Evolutionary conservation across 2,797 vertebrate species (phyloP).

Genomic region (Nyctibius grandis): DNA sequence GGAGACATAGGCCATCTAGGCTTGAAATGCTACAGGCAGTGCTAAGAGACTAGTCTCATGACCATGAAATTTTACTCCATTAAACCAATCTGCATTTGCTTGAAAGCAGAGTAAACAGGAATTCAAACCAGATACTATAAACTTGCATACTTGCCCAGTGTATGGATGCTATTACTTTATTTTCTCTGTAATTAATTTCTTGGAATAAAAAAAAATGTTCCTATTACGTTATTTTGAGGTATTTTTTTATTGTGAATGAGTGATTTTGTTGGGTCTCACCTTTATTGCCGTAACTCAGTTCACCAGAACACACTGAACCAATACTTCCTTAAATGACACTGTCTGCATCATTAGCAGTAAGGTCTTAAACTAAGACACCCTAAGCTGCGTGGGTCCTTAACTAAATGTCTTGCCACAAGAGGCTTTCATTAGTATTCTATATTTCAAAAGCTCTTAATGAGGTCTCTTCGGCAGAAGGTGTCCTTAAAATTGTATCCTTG

Average conservation of each 20-base stretch:
- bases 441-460: conserved; percentile 37
- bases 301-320: background rate
- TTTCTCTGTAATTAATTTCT: background rate
- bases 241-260: background rate
- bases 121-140: background rate
- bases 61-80: background rate
- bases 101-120: background rate
- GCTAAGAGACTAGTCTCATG: background rate
- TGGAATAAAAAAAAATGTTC: background rate
- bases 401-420: conserved; percentile 32
- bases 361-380: background rate
- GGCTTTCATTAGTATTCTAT: conserved; percentile 19
- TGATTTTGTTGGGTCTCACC: background rate
- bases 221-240: background rate
- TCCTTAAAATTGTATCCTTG: conserved; percentile 35
- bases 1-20: background rate
- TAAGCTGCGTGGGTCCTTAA: background rate
- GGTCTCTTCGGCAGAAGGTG: background rate
- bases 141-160: background rate
- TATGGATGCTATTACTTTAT: background rate
- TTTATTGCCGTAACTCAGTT: background rate
- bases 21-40: background rate
- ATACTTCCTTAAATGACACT: background rate
- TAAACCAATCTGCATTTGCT: background rate
- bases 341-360: background rate